Evolutionary conservation across 2,113 vertebrate genomes (phyloP).

Genomic region (Engystomops pustulosus): DNA sequence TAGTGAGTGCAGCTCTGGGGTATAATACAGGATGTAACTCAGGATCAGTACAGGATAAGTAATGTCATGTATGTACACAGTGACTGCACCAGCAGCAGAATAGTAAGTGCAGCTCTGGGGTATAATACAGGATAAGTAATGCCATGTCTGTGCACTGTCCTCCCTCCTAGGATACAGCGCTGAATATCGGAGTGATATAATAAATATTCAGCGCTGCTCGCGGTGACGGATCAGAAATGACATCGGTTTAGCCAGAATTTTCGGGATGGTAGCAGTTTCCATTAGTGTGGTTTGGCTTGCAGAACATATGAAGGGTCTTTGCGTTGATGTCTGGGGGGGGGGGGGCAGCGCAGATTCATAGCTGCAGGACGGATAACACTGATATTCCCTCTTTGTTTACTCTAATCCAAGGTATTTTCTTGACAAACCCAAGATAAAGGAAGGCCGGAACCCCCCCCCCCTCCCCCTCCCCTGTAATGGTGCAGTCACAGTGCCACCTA

Average conservation of each 20-base stretch:
- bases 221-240: not conserved
- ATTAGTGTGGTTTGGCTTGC: not conserved
- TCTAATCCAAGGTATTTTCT: conserved; percentile 18
- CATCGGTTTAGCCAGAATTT: not conserved
- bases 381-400: conserved; percentile 3
- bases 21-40: too few species aligned
- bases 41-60: too few species aligned
- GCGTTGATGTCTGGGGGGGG: not conserved
- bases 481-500: not conserved
- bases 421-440: not conserved
- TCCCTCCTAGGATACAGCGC: not conserved
- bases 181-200: not conserved
- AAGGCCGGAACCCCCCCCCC: too few species aligned
- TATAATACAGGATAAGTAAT: too few species aligned
- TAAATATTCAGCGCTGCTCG: not conserved
- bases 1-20: too few species aligned
- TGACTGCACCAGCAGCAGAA: too few species aligned
- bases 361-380: not conserved
- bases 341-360: not conserved
- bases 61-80: too few species aligned
- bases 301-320: not conserved
- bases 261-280: not conserved
- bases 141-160: not conserved
- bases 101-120: too few species aligned
- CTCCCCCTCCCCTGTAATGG: not conserved